Conservation (phyloP, 2,888 invertebrate genomes). For the Andrena dorsata region DNA sequence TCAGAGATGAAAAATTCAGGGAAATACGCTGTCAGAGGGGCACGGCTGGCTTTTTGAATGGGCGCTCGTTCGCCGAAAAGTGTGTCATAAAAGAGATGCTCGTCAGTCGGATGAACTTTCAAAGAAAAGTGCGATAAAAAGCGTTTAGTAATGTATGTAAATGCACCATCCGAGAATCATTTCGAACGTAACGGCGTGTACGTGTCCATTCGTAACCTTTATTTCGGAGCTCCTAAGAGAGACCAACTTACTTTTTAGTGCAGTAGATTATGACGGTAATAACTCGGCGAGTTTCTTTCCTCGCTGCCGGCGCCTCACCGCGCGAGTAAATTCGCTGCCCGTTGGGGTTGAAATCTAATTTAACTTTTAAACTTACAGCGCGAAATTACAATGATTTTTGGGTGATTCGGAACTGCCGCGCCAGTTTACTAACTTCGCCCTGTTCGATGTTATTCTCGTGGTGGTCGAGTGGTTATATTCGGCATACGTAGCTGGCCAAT, state of each 20-base stretch:
- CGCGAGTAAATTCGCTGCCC: constrained; percentile 58
- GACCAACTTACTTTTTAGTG: constrained; percentile 57
- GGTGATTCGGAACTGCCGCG: constrained; percentile 32
- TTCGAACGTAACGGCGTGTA: constrained; percentile 60
- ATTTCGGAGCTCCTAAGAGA: constrained; percentile 51
- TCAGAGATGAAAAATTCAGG: constrained; percentile 34
- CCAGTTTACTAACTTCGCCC: constrained; percentile 17
- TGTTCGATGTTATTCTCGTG: constrained; percentile 9
- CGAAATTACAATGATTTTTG: constrained; percentile 54
- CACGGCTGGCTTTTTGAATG: constrained; percentile 19
- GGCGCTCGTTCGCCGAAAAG: constrained; percentile 37
- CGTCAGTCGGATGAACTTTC: constrained; percentile 45
- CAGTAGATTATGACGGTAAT: constrained; percentile 67
- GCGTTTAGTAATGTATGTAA: constrained; percentile 68
- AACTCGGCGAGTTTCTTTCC: constrained; percentile 65
- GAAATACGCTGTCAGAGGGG: constrained; percentile 23
- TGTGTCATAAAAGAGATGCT: constrained; percentile 47
- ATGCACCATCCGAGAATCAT: constrained; percentile 68
- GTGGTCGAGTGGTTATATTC: constrained; percentile 22
- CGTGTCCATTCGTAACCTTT: constrained; percentile 67
- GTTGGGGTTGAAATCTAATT: constrained; percentile 68
- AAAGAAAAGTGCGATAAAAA: constrained; percentile 61
- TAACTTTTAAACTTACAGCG: constrained; percentile 67
- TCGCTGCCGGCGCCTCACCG: constrained; percentile 31
- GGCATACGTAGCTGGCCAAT: neutral